Conservation (phyloP, 37 sponge, comb jelly and placozoan species). For the Lycopodina hypogea region DNA sequence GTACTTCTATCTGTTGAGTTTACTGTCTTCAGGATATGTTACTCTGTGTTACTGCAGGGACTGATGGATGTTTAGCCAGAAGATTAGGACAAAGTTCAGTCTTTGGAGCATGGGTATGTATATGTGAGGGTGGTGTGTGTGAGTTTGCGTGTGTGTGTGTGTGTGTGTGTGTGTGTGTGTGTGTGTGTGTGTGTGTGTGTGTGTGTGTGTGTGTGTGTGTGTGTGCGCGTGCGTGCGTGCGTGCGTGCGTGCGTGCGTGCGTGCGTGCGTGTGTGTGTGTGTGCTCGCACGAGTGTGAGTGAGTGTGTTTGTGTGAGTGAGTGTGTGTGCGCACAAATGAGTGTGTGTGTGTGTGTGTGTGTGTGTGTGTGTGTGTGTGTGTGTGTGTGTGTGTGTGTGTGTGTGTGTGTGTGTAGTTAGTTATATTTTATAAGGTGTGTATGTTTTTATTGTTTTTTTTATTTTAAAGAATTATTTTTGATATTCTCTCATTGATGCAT, state of each 20-base stretch:
- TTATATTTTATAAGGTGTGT: conserved; percentile 14
- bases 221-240: background rate
- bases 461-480: no score
- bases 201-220: background rate
- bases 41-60: conserved; percentile 21
- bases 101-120: conserved; percentile 67
- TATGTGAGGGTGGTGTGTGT: background rate
- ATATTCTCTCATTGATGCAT: no score
- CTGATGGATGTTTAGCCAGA: conserved; percentile 63
- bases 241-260: background rate
- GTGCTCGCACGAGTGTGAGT: background rate
- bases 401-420: background rate
- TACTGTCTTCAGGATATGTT: background rate
- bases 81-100: conserved; percentile 37
- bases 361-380: conserved; percentile 31
- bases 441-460: background rate
- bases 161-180: background rate
- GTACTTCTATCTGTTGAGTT: no score
- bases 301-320: no score
- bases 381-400: conserved; percentile 19
- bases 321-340: no score
- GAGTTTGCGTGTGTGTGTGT: conserved; percentile 23
- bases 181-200: background rate
- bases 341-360: no score
- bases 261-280: background rate